phyloP scores from a whole-genome alignment of 2,113 vertebrate species.

The Python bivittatus region DNA sequence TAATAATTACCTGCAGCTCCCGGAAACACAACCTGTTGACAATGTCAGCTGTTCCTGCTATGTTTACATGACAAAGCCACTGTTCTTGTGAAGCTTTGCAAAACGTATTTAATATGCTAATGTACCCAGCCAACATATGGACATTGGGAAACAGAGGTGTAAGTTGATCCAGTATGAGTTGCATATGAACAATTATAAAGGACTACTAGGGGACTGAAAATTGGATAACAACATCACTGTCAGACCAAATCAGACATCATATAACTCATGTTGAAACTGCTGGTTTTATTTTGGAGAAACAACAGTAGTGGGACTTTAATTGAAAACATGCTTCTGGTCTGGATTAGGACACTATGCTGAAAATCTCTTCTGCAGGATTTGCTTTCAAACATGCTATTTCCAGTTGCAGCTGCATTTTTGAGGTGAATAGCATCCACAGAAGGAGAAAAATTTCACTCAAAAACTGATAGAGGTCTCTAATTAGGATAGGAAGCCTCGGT shows the following conservation, averaged over 20 bases:
- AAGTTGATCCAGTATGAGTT: not conserved
- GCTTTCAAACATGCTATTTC: not conserved
- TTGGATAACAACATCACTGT: not conserved
- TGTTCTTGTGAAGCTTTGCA: not conserved
- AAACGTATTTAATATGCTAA: not conserved
- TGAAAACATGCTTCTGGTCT: not conserved
- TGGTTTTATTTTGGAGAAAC: not conserved
- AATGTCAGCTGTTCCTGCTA: not conserved
- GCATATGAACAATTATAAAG: not conserved
- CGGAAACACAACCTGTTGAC: not conserved
- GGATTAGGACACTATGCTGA: not conserved
- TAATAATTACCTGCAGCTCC: too few relatives aligned
- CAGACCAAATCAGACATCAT: not conserved
- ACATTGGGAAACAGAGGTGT: not conserved
- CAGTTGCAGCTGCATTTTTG: not conserved
- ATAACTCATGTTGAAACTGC: not conserved
- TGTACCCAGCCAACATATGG: not conserved
- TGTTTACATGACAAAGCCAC: not conserved
- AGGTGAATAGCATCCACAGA: not conserved
- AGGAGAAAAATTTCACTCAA: not conserved
- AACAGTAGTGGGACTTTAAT: not conserved
- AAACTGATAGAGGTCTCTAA: not conserved
- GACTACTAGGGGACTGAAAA: not conserved
- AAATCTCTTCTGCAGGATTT: not conserved
- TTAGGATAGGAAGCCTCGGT: not conserved